phyloP scores from a whole-genome alignment of 2,797 vertebrate genomes.

The Sebastes itinus region DNA sequence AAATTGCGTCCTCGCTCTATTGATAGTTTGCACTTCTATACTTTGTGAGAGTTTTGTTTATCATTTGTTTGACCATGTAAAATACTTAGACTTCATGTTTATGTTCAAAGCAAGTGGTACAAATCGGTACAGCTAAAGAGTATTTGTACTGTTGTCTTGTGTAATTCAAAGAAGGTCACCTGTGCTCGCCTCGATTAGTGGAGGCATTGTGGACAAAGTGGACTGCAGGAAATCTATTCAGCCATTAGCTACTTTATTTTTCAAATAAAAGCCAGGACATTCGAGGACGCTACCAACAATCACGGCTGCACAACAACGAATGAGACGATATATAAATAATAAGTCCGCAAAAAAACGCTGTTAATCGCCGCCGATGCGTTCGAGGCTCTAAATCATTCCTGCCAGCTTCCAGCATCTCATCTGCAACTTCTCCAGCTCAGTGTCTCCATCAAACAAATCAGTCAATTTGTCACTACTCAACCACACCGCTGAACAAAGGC shows the following conservation, averaged over 20 bases:
- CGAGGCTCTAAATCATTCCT: constrained; percentile 16
- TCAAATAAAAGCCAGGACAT: background rate
- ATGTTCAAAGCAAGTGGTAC: background rate
- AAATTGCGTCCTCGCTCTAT: background rate
- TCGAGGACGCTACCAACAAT: background rate
- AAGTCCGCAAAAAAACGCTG: background rate
- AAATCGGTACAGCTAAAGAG: background rate
- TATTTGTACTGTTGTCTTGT: background rate
- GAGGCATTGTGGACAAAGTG: background rate
- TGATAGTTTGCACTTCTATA: background rate
- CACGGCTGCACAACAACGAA: background rate
- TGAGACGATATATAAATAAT: background rate
- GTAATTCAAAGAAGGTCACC: background rate
- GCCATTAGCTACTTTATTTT: background rate
- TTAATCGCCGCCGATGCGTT: background rate
- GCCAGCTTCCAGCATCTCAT: constrained; percentile 37
- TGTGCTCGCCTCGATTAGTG: background rate
- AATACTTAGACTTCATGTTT: background rate
- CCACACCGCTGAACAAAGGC: constrained; percentile 34
- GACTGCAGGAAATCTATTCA: background rate
- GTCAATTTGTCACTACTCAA: constrained; percentile 49
- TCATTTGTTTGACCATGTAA: background rate
- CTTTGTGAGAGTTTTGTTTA: background rate
- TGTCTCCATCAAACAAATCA: constrained; percentile 33
- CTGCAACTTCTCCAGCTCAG: constrained; percentile 26